Evolutionary conservation across 2,113 vertebrate species (phyloP).

Genomic region (Octodon degus): DNA sequence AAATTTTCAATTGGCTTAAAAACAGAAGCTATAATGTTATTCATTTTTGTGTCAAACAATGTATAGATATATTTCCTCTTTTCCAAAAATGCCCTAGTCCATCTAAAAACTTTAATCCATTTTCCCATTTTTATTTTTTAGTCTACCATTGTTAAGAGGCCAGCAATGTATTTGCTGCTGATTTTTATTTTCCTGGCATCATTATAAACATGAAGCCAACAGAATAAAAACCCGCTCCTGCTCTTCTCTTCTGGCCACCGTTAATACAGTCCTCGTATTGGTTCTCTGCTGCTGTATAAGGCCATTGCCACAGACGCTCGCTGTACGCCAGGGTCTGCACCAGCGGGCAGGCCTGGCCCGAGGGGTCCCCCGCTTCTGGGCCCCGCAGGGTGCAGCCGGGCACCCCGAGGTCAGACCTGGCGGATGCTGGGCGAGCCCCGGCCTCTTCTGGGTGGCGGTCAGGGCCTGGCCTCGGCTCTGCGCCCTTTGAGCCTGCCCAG

Average conservation of each 20-base stretch:
- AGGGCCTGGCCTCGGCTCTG: not conserved
- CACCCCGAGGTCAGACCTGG: not conserved
- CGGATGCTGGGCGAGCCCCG: not conserved
- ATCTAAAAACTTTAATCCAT: not conserved
- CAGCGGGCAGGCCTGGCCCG: not conserved
- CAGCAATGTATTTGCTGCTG: not conserved
- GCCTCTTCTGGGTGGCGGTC: not conserved
- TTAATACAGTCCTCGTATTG: not conserved
- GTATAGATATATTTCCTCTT: not conserved
- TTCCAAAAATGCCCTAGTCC: not conserved
- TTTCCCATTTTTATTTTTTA: not conserved
- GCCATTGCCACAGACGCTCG: not conserved
- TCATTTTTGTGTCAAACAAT: not conserved
- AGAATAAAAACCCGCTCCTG: not conserved
- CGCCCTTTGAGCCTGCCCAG: not conserved
- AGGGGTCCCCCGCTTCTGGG: not conserved
- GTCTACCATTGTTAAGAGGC: not conserved
- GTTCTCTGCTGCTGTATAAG: not conserved
- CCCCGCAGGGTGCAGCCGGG: not conserved
- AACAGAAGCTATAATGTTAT: not conserved
- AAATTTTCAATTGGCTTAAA: conserved; percentile 10
- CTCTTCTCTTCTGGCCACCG: not conserved
- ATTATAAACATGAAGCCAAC: not conserved
- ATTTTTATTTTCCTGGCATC: not conserved
- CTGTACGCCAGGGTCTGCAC: not conserved